phyloP scores from a whole-genome alignment of 2,888 invertebrate genomes.

The Unio delphinus region DNA sequence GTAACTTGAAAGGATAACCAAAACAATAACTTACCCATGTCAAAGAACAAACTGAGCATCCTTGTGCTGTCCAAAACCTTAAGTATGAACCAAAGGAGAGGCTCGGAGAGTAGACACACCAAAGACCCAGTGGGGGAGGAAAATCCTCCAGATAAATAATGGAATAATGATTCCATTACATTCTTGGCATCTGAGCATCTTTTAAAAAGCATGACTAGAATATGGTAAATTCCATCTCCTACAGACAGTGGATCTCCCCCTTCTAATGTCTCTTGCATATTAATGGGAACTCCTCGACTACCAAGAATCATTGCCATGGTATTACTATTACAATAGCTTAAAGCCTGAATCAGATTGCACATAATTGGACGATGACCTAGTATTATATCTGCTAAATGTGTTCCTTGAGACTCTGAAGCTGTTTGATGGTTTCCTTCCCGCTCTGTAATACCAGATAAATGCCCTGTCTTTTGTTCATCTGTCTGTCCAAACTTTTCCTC shows the following conservation, averaged over 20 bases:
- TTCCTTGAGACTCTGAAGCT: constrained; percentile 21
- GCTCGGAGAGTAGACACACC: constrained; percentile 83
- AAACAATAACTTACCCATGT: constrained; percentile 74
- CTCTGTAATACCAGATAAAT: constrained; percentile 30
- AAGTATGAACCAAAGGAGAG: constrained; percentile 86
- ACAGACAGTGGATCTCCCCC: constrained; percentile 79
- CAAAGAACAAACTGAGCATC: constrained; percentile 82
- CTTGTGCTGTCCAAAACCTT: constrained; percentile 85
- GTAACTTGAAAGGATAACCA: neutral
- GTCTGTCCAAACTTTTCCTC: constrained; percentile 76
- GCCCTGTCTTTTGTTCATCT: constrained; percentile 78
- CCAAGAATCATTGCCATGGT: constrained; percentile 80
- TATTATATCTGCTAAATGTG: constrained; percentile 63
- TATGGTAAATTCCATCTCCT: constrained; percentile 89
- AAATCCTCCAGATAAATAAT: constrained; percentile 75
- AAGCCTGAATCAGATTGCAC: constrained; percentile 85
- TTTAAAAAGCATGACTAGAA: constrained; percentile 83
- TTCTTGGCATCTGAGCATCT: constrained; percentile 83
- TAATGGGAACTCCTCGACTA: constrained; percentile 67
- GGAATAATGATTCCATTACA: constrained; percentile 84
- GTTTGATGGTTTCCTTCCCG: constrained; percentile 7
- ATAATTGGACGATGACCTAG: constrained; percentile 79
- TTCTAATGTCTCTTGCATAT: constrained; percentile 60
- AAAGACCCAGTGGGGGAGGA: constrained; percentile 35
- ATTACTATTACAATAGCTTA: constrained; percentile 83